Conservation (phyloP, 2,888 invertebrate species). For the Gari tellinella region DNA sequence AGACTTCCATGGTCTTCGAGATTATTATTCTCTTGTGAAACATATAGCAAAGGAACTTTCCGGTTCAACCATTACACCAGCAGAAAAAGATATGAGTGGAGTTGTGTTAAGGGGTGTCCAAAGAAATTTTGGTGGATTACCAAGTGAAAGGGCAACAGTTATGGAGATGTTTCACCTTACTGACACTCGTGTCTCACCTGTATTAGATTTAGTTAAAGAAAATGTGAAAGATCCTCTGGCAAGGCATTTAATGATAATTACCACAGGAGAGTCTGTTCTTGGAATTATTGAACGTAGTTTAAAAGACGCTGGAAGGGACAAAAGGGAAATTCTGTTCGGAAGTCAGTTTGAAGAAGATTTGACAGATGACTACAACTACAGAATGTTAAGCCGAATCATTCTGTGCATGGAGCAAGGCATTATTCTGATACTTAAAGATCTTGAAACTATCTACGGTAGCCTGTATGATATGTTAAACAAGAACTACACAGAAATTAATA, state of each 20-base stretch:
- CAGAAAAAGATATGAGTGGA: too few species aligned
- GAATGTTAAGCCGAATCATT: slow-evolving; percentile 69
- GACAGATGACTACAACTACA: slow-evolving; percentile 72
- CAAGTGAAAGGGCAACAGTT: slow-evolving; percentile 43
- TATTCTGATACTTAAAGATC: slow-evolving; percentile 66
- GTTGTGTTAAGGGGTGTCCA: slow-evolving; percentile 56
- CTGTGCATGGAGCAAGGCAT: slow-evolving; percentile 73
- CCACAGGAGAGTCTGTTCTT: slow-evolving; percentile 64
- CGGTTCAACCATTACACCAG: too few species aligned
- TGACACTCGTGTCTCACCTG: background rate
- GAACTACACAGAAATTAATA: slow-evolving; percentile 67
- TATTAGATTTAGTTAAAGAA: slow-evolving; percentile 58
- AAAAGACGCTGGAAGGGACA: slow-evolving; percentile 35
- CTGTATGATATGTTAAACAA: slow-evolving; percentile 75
- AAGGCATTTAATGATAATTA: slow-evolving; percentile 67
- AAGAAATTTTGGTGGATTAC: slow-evolving; percentile 70
- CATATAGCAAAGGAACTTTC: slow-evolving; percentile 17
- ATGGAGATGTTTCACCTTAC: slow-evolving; percentile 37
- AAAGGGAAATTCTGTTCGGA: slow-evolving; percentile 65
- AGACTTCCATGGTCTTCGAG: slow-evolving; percentile 66
- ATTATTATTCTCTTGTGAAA: slow-evolving; percentile 61
- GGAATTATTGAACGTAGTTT: slow-evolving; percentile 57
- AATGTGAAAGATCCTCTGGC: slow-evolving; percentile 62
- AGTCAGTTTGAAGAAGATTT: slow-evolving; percentile 72
- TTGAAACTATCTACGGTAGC: slow-evolving; percentile 71